phyloP scores from a whole-genome alignment of 2,113 vertebrate species.

The Numenius arquata region DNA sequence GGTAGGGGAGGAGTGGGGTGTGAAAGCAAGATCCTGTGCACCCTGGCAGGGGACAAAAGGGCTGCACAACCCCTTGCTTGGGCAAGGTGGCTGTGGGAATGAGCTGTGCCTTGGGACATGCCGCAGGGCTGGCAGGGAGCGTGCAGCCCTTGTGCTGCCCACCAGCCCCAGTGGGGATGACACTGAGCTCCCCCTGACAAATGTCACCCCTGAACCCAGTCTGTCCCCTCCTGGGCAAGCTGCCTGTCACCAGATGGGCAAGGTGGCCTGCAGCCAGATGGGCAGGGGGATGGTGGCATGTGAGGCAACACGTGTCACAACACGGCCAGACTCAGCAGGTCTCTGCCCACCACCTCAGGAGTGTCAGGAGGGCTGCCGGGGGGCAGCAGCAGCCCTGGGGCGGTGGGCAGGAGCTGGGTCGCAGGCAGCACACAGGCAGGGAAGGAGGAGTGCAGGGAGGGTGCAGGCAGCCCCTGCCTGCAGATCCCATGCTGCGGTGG shows the following conservation, averaged over 20 bases:
- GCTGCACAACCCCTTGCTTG: neutral
- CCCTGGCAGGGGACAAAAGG: neutral
- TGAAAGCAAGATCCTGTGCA: neutral
- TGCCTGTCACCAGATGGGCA: neutral
- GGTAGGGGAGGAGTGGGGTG: neutral
- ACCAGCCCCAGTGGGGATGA: neutral
- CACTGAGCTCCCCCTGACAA: accelerated
- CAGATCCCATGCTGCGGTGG: neutral
- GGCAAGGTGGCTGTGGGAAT: neutral
- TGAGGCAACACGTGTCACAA: neutral
- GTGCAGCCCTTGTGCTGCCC: neutral
- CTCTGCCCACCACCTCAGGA: neutral
- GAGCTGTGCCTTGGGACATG: neutral
- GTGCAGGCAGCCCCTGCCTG: neutral
- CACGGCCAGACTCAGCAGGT: neutral
- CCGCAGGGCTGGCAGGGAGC: neutral
- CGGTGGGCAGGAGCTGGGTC: neutral
- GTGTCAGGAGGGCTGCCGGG: neutral
- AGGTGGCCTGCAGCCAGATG: neutral
- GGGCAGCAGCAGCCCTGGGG: neutral
- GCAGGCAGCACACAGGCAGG: neutral
- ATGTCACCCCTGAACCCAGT: neutral
- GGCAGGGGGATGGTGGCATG: neutral
- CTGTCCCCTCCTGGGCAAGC: neutral
- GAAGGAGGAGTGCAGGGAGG: neutral